A percentile compares a stretch with the other conserved stretches of the same genome.
These are phyloP conservation scores for Pantherophis guttatus DNA, from an alignment of 2,113 vertebrate species.

Conservation along the genomic window DNA sequence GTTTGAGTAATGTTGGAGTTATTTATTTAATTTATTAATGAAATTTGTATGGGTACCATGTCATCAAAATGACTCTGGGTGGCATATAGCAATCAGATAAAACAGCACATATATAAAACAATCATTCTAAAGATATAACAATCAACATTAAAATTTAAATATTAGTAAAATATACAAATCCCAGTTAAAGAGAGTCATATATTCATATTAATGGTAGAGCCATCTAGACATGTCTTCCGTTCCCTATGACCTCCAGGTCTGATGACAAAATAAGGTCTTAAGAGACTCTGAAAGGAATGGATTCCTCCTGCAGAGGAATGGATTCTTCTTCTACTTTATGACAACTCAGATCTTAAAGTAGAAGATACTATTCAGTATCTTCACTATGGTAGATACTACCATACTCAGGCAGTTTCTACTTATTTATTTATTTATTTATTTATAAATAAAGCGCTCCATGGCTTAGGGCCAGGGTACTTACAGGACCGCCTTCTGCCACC, in stretches of 20 bases:
- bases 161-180: no score
- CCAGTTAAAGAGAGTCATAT: no score
- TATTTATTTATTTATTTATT: no score
- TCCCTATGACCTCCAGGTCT: no score
- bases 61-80: not conserved
- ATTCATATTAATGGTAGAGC: no score
- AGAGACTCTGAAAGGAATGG: not conserved
- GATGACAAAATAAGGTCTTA: not conserved
- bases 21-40: not conserved
- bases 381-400: not conserved
- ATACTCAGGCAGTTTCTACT: not conserved
- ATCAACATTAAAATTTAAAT: no score
- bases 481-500: no score
- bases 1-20: not conserved
- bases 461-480: no score
- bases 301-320: not conserved
- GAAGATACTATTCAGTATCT: not conserved
- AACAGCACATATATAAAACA: not conserved
- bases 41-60: not conserved
- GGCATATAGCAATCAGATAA: not conserved
- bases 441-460: no score
- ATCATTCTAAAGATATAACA: not conserved
- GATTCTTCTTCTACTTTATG: not conserved
- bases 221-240: no score
- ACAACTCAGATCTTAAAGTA: not conserved